Evolutionary conservation across 2,113 vertebrate species (phyloP), one percentile per base, ranked within the genome.

Genomic region (Chamaea fasciata): DNA sequence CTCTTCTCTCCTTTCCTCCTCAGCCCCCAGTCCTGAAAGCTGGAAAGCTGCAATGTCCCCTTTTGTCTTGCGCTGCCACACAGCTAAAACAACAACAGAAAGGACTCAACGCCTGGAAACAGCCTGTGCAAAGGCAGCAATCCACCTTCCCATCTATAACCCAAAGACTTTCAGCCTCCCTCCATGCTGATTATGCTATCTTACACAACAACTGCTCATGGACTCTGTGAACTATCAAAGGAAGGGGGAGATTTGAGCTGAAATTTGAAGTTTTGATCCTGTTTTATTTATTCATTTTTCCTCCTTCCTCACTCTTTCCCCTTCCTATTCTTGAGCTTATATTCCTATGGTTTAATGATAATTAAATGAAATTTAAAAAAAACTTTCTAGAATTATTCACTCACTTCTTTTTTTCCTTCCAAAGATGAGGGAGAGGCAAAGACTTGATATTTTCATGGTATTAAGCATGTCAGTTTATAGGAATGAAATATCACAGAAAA

Each of bases 1-100:
- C 97, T 97, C 97, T 95, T 98, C 98, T 97, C 98, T 98, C 97
- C 97, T 97, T 97, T 94, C 98, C 97, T 98, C 97, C 98, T 98
- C 98, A 95, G 95, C 98, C 97, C 97, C 95, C 95, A 85, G 96
- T 96, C 97, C 97, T 97, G 92, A 97, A 95, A 96, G 90, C 97
- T 97, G 23, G 31, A 86, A 91, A 97, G 97, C 98, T 97, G 98
- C 98, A 96, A 90, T 89, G 94, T 96, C 97, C 98, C 95, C 98
- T 98, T 98, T 98, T 98, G 98, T 98, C 98, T 98, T 96, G 94
- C 11, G 19, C 95, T 76, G 84, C 81, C 80, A 85, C 95, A 71
- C 91, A 91, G 94, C 83, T 92, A 89, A 95, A 91, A 92, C 88
- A 96, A 95, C 91, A 92, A 96, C 95, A 95, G 76, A 79, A 65